Evolutionary conservation across 2,797 vertebrate genomes (phyloP), one percentile per base, ranked within the genome.

Genomic region (Tangara arthus): DNA sequence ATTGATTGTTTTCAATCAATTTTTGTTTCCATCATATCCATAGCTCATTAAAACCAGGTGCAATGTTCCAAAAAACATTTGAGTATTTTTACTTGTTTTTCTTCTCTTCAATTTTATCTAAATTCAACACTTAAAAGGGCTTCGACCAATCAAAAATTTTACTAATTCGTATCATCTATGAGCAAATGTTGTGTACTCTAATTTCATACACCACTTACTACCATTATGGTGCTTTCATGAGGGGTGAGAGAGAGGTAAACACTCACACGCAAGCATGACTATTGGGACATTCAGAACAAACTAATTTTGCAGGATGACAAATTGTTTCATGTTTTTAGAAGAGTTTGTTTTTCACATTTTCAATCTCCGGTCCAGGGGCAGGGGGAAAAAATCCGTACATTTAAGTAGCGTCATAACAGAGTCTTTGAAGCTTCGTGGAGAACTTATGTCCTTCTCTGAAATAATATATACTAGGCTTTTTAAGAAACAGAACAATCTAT

Each of bases 201-300:
- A 92, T 93, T 96, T 96, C 83, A 96, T 93, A 96, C 66, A 56
- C 64, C 76, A 91, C 95, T 97, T 95, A 63, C n/a, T 94, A 27
- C 56, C 70, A 52, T 93, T 93, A 93, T 53, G 18, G 24, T 60
- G 39, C 69, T 93, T 90, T 69, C 52, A 79, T 41, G 57, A 94
- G 50, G 26, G 21, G 12, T 37, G 27, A 81, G 56, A 89, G 34
- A 79, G 32, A 88, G 42, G 56, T 21, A 91, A 80, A 88, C 49
- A 63, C 20, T 24, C 39, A 16, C 27, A 63, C 5, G 17, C 6
- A 52, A 12, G 32, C 12, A 19, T 27, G 24, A 4, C 37, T 13
- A 77, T 22, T 27, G 37, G 77, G 46, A 77, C 64, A 82, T 87
- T 89, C 55, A 89, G 76, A 95, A 75, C 22, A 87, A 94, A 83